A percentile compares a stretch with the other conserved stretches of the same genome.
Evolutionary conservation across 2,797 vertebrate genomes (phyloP).

Genomic region (Aselliscus stoliczkanus): DNA sequence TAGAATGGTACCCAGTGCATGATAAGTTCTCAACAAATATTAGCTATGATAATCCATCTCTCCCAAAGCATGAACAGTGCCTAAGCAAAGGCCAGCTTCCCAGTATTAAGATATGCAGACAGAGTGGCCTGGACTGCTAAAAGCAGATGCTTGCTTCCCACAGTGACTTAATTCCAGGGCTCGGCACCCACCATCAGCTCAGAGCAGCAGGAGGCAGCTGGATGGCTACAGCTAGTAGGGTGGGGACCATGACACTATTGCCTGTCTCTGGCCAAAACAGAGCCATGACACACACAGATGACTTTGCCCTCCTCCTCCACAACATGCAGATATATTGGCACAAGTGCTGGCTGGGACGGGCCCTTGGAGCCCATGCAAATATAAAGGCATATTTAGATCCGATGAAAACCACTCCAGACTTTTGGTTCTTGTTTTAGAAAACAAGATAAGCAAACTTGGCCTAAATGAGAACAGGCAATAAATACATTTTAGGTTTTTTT

Average conservation of each 20-base stretch:
- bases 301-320: neutral
- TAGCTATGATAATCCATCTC: neutral
- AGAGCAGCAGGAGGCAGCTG: neutral
- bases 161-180: neutral
- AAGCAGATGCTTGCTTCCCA: neutral
- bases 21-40: neutral
- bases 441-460: constrained; percentile 44
- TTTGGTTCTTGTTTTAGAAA: constrained; percentile 49
- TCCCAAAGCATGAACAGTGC: neutral
- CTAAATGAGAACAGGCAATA: constrained; percentile 15
- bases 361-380: constrained; percentile 23
- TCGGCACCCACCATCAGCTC: neutral
- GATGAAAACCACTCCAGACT: constrained; percentile 41
- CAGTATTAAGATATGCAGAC: neutral
- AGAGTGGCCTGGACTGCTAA: neutral
- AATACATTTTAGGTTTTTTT: neutral
- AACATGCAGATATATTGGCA: neutral
- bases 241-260: neutral
- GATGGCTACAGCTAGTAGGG: no score
- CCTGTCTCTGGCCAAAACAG: neutral
- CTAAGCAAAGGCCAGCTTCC: neutral
- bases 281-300: neutral
- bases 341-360: neutral
- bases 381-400: constrained; percentile 40
- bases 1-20: neutral